A percentile compares a stretch with the other conserved stretches of the same genome.
These are phyloP conservation scores for Scaptomyza tumidula DNA, from an alignment of 2,888 invertebrate genomes.

Conservation along the genomic window DNA sequence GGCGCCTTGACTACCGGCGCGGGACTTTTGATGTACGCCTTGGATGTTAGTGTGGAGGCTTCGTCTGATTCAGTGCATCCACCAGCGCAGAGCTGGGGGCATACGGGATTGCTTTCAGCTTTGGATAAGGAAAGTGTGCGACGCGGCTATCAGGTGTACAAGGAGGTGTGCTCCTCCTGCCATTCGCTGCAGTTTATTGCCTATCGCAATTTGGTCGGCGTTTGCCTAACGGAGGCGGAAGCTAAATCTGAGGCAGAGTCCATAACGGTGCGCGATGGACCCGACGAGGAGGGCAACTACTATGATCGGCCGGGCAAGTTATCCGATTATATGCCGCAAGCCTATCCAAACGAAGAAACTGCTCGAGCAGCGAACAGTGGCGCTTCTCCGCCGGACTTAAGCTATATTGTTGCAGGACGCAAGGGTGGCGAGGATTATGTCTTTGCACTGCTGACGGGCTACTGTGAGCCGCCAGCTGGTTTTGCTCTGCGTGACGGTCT, in stretches of 20 bases:
- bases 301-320: constrained; percentile 97
- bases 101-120: constrained; percentile 90
- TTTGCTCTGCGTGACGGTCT: constrained; percentile 93
- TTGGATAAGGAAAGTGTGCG: constrained; percentile 95
- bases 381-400: constrained; percentile 97
- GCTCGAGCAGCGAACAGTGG: constrained; percentile 98
- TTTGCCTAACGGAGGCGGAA: constrained; percentile 96
- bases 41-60: constrained; percentile 94
- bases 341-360: constrained; percentile 98
- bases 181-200: constrained; percentile 96
- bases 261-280: constrained; percentile 90
- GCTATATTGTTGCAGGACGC: constrained; percentile 93
- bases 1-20: constrained; percentile 93
- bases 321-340: constrained; percentile 94
- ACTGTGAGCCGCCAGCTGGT: constrained; percentile 97
- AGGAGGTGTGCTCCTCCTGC: constrained; percentile 99
- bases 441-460: constrained; percentile 97
- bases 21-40: constrained; percentile 91
- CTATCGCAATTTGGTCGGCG: constrained; percentile 95
- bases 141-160: constrained; percentile 98
- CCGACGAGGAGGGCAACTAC: constrained; percentile 94
- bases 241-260: constrained; percentile 98
- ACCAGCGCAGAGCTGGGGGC: constrained; percentile 93
- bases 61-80: constrained; percentile 92
- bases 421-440: constrained; percentile 98